phyloP scores from a whole-genome alignment of 2,888 invertebrate genomes.

The Xestia xanthographa region DNA sequence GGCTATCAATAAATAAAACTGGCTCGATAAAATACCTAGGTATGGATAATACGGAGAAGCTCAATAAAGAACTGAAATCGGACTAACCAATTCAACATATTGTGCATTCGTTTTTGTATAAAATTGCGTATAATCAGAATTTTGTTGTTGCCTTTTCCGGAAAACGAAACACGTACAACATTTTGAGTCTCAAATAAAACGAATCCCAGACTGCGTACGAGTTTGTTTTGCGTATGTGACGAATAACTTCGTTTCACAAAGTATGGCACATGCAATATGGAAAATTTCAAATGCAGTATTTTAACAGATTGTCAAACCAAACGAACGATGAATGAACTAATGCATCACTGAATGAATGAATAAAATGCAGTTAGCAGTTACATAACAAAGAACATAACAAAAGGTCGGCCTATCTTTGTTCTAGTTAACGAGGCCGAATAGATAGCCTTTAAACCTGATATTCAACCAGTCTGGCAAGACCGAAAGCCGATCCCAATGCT shows the following conservation, averaged over 20 bases:
- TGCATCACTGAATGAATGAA: background rate
- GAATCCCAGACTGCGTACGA: background rate
- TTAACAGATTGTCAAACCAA: background rate
- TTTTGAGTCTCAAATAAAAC: background rate
- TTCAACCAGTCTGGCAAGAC: background rate
- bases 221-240: background rate
- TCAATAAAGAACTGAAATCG: background rate
- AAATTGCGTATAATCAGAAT: background rate
- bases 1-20: background rate
- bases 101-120: background rate
- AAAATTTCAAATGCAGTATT: background rate
- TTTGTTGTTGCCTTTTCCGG: background rate
- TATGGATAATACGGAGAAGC: background rate
- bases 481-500: conserved; percentile 2
- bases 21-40: background rate
- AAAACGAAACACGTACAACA: background rate
- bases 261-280: background rate
- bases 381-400: background rate
- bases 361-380: too few relatives aligned
- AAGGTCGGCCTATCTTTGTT: background rate
- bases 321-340: background rate
- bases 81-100: background rate
- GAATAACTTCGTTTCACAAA: background rate
- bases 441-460: conserved; percentile 13
- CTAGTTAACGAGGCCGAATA: background rate